Percentiles rank a stretch among this genome's conserved stretches.
phyloP scores from a whole-genome alignment of 2,113 vertebrate genomes.

The Solenodon paradoxus region DNA sequence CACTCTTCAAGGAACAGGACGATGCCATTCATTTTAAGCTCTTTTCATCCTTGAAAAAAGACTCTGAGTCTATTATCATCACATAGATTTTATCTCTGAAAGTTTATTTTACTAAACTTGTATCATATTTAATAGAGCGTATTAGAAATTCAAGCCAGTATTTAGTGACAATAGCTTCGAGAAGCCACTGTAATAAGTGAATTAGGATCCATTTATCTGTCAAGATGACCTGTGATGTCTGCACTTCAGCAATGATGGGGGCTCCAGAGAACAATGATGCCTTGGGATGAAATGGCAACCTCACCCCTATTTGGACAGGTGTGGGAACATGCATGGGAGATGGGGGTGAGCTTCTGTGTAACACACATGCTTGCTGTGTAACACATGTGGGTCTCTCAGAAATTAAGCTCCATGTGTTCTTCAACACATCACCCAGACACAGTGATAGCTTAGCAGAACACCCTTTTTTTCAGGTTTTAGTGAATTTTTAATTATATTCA shows the following conservation, averaged over 20 bases:
- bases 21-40: not conserved
- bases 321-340: fast-evolving
- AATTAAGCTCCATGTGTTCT: not conserved
- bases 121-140: not conserved
- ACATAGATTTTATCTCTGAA: not conserved
- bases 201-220: not conserved
- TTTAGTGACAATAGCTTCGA: not conserved
- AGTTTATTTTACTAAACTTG: conserved; percentile 3
- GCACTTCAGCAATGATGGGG: not conserved
- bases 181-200: not conserved
- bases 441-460: not conserved
- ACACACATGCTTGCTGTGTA: not conserved
- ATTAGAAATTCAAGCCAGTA: not conserved
- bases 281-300: not conserved
- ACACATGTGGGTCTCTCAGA: not conserved
- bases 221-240: not conserved
- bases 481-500: not conserved
- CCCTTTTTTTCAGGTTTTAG: not conserved
- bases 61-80: not conserved
- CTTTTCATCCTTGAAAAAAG: not conserved
- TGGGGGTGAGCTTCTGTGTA: not conserved
- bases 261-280: not conserved
- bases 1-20: not conserved
- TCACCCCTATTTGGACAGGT: no score
- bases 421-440: not conserved